Evolutionary conservation across 2,113 vertebrate species (phyloP), one percentile per base, ranked within the genome.

Genomic region (Cinclus cinclus): DNA sequence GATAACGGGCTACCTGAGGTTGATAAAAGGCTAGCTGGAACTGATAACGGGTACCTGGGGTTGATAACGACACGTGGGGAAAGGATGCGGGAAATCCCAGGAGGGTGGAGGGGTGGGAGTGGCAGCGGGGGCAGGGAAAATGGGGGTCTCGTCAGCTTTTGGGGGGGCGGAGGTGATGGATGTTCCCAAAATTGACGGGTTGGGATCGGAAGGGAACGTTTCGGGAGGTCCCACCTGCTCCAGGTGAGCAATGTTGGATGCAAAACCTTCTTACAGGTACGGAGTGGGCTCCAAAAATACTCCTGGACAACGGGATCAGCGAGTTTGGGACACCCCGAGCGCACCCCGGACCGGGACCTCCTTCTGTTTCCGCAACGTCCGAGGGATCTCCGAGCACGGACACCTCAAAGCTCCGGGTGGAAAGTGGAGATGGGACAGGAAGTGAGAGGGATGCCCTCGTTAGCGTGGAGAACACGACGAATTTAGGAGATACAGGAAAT

Each of bases 241-340:
- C 60, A 21, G 60, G 60, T 31, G 60, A 27, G 60, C 4, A 5
- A 8, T 13, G 37, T 2, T 62, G 60, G 37, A 41, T 41, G 6
- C 11, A 13, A 21, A 41, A 8, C 9, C 0, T 41, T 16, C n/a
- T n/a, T 15, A 15, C 8, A 63, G 39, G 39, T 42, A 3, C 1
- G 0, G 9, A 42, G 28, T 6, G 7, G 19, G 28, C 13, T 30
- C 60, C 39, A 15, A 10, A 21, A 10, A 9, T 7, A 15, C 60
- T 11, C 27, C 39, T 21, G 39, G 60, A 42, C 18, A 41, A 3
- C 18, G 14, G n/a, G n/a, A 59, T 6, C 9, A 10, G n/a, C 4
- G 14, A 24, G 20, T 35, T 14, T 22, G 35, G 60, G 60, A 21
- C 18, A 4, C 2, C 2, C 13, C 39, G 14, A 63, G 41, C 27